phyloP scores from a whole-genome alignment of 1,140 invertebrate species.

The Cydia fagiglandana region DNA sequence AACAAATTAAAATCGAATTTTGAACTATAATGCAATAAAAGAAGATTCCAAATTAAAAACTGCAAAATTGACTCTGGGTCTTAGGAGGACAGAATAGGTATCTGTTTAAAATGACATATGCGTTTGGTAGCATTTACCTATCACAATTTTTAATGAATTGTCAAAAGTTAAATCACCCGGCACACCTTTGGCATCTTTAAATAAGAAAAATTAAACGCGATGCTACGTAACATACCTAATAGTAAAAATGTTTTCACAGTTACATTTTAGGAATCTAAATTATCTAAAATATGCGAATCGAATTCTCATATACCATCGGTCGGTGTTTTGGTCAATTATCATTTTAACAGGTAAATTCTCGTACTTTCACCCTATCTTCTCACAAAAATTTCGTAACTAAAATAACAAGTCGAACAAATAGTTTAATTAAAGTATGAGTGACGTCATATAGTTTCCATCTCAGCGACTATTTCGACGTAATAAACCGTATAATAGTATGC shows the following conservation, averaged over 20 bases:
- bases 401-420: neutral
- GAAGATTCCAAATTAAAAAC: no score
- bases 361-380: neutral
- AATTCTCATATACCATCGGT: conserved; percentile 17
- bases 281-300: conserved; percentile 19
- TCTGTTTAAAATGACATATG: no score
- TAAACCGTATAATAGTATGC: no score
- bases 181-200: neutral
- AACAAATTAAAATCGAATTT: no score
- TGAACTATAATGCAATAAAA: no score
- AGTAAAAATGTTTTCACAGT: neutral
- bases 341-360: neutral
- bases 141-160: no score
- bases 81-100: no score
- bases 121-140: no score
- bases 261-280: conserved; percentile 15
- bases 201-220: neutral
- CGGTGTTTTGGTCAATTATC: conserved; percentile 15
- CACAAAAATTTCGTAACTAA: neutral
- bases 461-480: no score
- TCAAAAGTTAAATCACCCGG: no score
- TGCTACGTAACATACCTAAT: neutral
- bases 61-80: no score
- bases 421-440: neutral
- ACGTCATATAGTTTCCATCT: neutral